Percentiles rank a stretch among this genome's conserved stretches.
Evolutionary conservation across 64 coral and sea anemone species (phyloP).

Genomic region (Dendronephthya gigantea): DNA sequence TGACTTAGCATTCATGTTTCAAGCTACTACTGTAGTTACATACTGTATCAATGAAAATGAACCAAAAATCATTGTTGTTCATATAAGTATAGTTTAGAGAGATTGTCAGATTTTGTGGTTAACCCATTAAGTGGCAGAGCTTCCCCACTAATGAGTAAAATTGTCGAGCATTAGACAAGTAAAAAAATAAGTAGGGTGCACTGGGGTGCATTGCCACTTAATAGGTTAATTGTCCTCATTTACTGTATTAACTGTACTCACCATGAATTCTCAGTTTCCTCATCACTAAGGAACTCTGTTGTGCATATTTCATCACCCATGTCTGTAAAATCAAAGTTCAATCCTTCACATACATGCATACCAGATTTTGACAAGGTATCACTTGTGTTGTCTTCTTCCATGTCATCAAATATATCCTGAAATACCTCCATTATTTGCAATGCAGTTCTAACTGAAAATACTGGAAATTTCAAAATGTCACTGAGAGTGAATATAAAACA

Average conservation of each 20-base stretch:
- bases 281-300: not conserved
- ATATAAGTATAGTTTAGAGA: no score
- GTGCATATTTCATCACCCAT: not conserved
- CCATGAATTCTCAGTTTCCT: not conserved
- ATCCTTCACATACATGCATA: not conserved
- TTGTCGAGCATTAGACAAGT: no score
- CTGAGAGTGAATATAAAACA: not conserved
- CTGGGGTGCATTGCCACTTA: no score
- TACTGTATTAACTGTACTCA: no score
- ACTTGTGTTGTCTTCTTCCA: not conserved
- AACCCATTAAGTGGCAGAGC: no score
- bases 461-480: not conserved
- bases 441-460: not conserved
- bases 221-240: not conserved
- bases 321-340: not conserved
- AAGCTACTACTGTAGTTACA: no score
- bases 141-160: no score
- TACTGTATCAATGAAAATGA: no score
- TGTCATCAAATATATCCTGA: not conserved
- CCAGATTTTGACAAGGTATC: not conserved
- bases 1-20: no score
- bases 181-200: no score
- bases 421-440: constrained; percentile 3
- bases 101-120: no score
- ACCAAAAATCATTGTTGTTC: no score